phyloP scores from a whole-genome alignment of 2,113 vertebrate genomes.

The Scopus umbretta region DNA sequence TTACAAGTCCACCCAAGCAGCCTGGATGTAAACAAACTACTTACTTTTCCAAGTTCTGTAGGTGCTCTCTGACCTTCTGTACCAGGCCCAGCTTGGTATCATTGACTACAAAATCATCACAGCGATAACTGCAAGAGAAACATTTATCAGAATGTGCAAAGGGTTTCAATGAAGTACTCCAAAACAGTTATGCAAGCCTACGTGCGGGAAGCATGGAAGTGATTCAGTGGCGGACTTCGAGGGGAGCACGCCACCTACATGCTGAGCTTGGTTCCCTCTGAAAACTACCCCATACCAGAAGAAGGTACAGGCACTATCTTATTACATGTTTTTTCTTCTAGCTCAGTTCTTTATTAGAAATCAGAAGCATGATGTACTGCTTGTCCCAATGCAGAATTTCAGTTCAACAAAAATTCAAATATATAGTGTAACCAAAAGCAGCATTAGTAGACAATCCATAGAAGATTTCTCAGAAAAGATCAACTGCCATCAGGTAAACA shows the following conservation, averaged over 20 bases:
- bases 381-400: neutral
- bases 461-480: neutral
- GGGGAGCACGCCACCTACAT: neutral
- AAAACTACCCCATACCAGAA: neutral
- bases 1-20: neutral
- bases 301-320: neutral
- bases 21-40: conserved; percentile 33
- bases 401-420: neutral
- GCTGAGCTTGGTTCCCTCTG: neutral
- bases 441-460: neutral
- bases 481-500: neutral
- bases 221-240: no score
- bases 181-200: neutral
- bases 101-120: conserved; percentile 97
- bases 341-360: neutral
- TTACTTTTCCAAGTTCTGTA: conserved; percentile 98
- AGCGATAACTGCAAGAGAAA: conserved; percentile 87
- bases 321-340: neutral
- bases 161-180: neutral
- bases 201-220: neutral
- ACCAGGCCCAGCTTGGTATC: conserved; percentile 94
- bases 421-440: neutral
- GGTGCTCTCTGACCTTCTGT: conserved; percentile 94
- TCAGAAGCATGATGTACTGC: neutral
- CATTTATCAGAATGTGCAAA: neutral